Evolutionary conservation across 2,113 vertebrate genomes (phyloP), one percentile per base, ranked within the genome.

Genomic region (Rhineura floridana): DNA sequence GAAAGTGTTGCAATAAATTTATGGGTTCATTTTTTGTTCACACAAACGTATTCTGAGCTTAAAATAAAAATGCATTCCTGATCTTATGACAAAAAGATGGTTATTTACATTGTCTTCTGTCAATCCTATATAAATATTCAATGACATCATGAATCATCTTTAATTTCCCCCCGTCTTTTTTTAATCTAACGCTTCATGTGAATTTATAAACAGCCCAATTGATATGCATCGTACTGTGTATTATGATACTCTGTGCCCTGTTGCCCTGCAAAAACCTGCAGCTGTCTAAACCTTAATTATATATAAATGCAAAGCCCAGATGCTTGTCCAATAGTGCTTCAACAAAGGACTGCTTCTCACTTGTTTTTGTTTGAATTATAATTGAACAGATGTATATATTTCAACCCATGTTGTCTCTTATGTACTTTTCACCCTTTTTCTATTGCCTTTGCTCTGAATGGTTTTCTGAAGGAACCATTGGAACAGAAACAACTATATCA

Each of bases 241-340:
- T 92, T 95, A 93, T 93, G 93, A 92, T 95, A 95, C 92, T 87
- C 87, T 89, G 72, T 93, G 62, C 89, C 92, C 93, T 92, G 92
- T 91, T 90, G 21, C 85, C 87, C 88, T 84, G 84, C 63, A 93
- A 91, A 96, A 96, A 91, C 89, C 92, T 96, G 95, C 95, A 97
- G 97, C 96, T 97, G 95, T 94, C 92, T 95, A 94, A 95, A 95
- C 93, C 93, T 96, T 96, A 96, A 97, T 97, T 97, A 97, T 96
- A 93, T 95, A 96, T 96, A 94, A 96, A 97, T 94, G 95, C 94
- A 94, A 97, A 97, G 91, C 94, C 1, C 86, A 97, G 95, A 94
- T 96, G 94, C 95, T 95, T 79, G 80, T 94, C 94, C 96, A 95
- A 95, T 91, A 94, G 88, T 90, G 94, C 88, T 91, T 95, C 91